Base-by-base conservation (phyloP, 2,113 vertebrate genomes). In the Rhodinocichla rosea region DNA sequence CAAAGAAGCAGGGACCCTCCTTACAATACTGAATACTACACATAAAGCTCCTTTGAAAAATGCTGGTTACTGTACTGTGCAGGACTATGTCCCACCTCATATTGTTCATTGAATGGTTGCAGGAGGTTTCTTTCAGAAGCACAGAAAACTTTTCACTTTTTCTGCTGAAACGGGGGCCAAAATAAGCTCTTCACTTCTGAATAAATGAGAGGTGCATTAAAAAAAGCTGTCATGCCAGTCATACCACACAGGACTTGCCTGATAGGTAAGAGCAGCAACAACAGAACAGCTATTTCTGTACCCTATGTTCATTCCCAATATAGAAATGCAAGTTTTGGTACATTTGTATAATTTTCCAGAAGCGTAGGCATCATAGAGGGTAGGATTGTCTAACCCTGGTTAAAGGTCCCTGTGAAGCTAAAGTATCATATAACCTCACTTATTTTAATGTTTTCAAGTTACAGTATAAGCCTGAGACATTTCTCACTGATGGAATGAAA, bases 401-500 rank as follows among this genome's bases (percentile, higher is more conserved):
- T 89, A 83, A 87, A 82, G 26, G 50, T 42, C 80, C 42, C 64
- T 74, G 39, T 87, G 78, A 83, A 89, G 70, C 62, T 83, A 65
- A 87, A 62, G 44, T 85, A 95, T 87, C 93, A 49, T 79, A 42
- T 73, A 90, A 53, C 65, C 88, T 95, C 55, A 59, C 59, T 83
- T 76, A 85, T 85, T 69, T 83, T 80, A 89, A 53, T 44, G 47
- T 35, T 83, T 96, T 87, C 33, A 68, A 74, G 69, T 82, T 73
- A 23, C 19, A 67, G 57, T 78, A 35, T 52, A 71, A 28, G 42
- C 42, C 50, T 55, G 47, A 83, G 86, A 67, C 17, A 18, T 79
- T 91, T 92, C 71, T 81, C 73, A 64, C 40, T 55, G 74, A 55
- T 76, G 84, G 78, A 90, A 92, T 62, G 81, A 92, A 94, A 95